These are phyloP conservation scores for Nyctibius grandis DNA, from an alignment of 2,797 vertebrate genomes.

Conservation along the genomic window DNA sequence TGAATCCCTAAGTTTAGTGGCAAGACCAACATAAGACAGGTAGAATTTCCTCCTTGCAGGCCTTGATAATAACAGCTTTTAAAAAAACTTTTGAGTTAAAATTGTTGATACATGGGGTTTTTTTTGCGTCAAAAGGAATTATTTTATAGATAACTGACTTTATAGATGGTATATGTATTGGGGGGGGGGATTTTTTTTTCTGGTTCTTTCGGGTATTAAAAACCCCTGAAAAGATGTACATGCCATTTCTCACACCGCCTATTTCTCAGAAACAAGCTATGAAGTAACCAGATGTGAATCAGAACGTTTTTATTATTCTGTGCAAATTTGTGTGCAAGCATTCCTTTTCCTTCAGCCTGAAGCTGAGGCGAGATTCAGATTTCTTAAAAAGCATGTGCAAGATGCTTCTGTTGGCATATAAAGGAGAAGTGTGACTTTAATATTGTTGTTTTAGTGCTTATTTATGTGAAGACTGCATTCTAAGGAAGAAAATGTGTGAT, in stretches of 20 bases:
- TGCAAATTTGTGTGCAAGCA: neutral
- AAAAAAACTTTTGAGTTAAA: neutral
- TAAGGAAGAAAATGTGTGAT: neutral
- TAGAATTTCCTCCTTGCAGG: neutral
- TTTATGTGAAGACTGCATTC: neutral
- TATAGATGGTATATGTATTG: neutral
- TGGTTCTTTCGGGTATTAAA: neutral
- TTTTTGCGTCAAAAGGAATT: neutral
- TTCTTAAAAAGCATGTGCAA: neutral
- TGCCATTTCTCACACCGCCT: neutral
- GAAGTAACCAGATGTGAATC: neutral
- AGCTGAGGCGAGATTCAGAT: neutral
- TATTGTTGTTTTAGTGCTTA: neutral
- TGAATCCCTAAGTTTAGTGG: neutral
- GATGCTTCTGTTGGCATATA: neutral
- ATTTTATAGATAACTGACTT: neutral
- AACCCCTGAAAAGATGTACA: fast-evolving
- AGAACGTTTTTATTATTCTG: neutral
- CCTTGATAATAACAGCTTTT: neutral
- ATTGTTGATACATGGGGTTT: fast-evolving
- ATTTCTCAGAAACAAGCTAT: neutral
- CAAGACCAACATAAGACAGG: neutral
- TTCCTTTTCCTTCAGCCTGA: neutral
- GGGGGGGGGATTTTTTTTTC: fast-evolving
- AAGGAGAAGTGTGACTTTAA: neutral